A percentile compares a stretch with the other conserved stretches of the same genome.
phyloP scores from a whole-genome alignment of 1,140 invertebrate species.

The Ceratosolen fusciceps region DNA sequence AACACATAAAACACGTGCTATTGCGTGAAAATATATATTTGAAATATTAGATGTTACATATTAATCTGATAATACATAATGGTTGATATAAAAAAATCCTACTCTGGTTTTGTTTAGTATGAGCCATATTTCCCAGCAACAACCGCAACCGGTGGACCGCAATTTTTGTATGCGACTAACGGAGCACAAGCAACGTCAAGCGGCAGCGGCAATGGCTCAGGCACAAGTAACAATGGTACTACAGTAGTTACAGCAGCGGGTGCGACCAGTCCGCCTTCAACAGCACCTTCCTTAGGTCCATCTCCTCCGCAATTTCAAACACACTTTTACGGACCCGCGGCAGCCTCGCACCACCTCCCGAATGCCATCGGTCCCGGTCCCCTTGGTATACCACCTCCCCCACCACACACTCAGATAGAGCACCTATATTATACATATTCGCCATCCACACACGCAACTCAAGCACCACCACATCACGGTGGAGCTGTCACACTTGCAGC shows the following conservation, averaged over 20 bases:
- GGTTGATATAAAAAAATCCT: conserved; percentile 25
- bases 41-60: neutral
- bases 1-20: neutral
- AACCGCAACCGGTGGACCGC: conserved; percentile 61
- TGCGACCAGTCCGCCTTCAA: conserved; percentile 60
- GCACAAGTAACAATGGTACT: conserved; percentile 52
- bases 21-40: neutral
- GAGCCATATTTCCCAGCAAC: conserved; percentile 68
- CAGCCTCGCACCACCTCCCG: conserved; percentile 61
- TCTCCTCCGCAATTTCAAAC: conserved; percentile 57
- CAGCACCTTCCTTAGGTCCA: conserved; percentile 54
- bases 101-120: conserved; percentile 59
- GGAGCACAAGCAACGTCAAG: conserved; percentile 59
- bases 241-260: conserved; percentile 55
- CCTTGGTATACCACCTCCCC: conserved; percentile 28
- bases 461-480: conserved; percentile 59
- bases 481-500: conserved; percentile 62
- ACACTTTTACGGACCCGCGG: conserved; percentile 62
- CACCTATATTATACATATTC: conserved; percentile 66
- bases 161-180: conserved; percentile 62
- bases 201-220: conserved; percentile 57
- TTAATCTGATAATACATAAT: neutral
- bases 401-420: conserved; percentile 59
- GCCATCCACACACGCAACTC: conserved; percentile 49
- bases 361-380: conserved; percentile 55